These are phyloP conservation scores for Hephaestus fuliginosus DNA, from an alignment of 2,797 vertebrate species.

Conservation along the genomic window DNA sequence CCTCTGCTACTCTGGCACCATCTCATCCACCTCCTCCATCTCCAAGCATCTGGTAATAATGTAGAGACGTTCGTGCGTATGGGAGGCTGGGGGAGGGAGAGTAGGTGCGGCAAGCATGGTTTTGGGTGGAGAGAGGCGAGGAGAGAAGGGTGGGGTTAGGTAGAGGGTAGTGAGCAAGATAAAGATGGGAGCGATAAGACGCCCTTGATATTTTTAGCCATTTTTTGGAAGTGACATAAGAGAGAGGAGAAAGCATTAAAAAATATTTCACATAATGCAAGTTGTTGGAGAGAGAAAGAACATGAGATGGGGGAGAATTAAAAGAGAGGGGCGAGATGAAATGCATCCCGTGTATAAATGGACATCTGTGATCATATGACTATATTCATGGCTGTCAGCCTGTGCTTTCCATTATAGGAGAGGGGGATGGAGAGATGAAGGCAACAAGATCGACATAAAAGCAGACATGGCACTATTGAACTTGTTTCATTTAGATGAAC, in stretches of 20 bases:
- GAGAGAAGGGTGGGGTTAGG: slow-evolving; percentile 40
- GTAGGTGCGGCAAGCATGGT: not conserved
- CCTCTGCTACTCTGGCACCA: slow-evolving; percentile 63
- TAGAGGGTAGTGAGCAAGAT: slow-evolving; percentile 29
- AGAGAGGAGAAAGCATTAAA: not conserved
- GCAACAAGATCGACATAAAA: slow-evolving; percentile 57
- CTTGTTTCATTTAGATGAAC: slow-evolving; percentile 64
- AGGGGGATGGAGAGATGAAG: slow-evolving; percentile 24
- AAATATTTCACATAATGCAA: not conserved
- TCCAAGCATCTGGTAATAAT: slow-evolving; percentile 63
- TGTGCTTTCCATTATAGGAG: slow-evolving; percentile 43
- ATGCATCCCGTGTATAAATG: slow-evolving; percentile 37
- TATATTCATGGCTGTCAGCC: slow-evolving; percentile 41
- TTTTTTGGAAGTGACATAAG: slow-evolving; percentile 1
- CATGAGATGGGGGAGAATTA: not conserved
- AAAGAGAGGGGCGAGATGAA: slow-evolving; percentile 34
- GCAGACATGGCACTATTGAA: slow-evolving; percentile 50
- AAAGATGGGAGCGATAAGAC: slow-evolving; percentile 31
- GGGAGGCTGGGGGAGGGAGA: slow-evolving; percentile 12
- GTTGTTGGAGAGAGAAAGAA: slow-evolving; percentile 8
- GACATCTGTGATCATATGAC: slow-evolving; percentile 39
- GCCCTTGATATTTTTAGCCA: slow-evolving; percentile 8
- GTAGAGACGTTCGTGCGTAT: slow-evolving; percentile 35
- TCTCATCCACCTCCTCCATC: slow-evolving; percentile 51
- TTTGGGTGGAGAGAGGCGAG: slow-evolving; percentile 37